Evolutionary conservation across 2,888 invertebrate species (phyloP).

Genomic region (Spisula subtruncata): DNA sequence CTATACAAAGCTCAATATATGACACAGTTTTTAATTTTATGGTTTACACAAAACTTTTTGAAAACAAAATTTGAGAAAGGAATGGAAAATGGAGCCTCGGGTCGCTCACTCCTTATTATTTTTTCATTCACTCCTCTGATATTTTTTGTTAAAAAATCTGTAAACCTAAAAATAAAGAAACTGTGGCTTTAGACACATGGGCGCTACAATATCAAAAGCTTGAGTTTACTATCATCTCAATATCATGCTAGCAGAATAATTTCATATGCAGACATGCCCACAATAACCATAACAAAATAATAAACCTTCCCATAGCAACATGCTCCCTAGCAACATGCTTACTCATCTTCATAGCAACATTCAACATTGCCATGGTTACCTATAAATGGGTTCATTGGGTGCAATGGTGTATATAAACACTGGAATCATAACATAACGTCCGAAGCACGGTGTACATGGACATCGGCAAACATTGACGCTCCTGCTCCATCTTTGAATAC

Average conservation of each 20-base stretch:
- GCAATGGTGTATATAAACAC: conserved; percentile 3
- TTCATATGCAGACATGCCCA: conserved; percentile 4
- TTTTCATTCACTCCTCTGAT: too few relatives aligned
- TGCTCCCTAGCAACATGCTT: conserved; percentile 28
- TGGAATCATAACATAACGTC: conserved; percentile 61
- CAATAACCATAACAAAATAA: background rate
- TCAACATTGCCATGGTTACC: conserved; percentile 55
- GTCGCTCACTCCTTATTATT: too few relatives aligned
- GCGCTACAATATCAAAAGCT: conserved; percentile 12
- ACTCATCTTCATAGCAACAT: conserved; percentile 39
- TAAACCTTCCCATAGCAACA: conserved; percentile 31
- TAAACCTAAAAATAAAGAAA: too few relatives aligned
- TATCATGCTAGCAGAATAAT: background rate
- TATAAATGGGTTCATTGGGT: conserved; percentile 38
- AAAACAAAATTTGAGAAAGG: too few relatives aligned
- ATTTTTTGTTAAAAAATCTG: too few relatives aligned
- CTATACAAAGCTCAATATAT: background rate
- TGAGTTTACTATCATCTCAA: background rate
- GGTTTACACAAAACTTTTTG: too few relatives aligned
- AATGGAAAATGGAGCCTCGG: too few relatives aligned
- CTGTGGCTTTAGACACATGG: too few relatives aligned
- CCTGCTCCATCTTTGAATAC: conserved; percentile 37
- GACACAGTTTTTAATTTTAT: too few relatives aligned
- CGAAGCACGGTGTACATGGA: conserved; percentile 56
- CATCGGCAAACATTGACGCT: conserved; percentile 59